Evolutionary conservation across 2,797 vertebrate species (phyloP).

Genomic region (Sus cebifrons): DNA sequence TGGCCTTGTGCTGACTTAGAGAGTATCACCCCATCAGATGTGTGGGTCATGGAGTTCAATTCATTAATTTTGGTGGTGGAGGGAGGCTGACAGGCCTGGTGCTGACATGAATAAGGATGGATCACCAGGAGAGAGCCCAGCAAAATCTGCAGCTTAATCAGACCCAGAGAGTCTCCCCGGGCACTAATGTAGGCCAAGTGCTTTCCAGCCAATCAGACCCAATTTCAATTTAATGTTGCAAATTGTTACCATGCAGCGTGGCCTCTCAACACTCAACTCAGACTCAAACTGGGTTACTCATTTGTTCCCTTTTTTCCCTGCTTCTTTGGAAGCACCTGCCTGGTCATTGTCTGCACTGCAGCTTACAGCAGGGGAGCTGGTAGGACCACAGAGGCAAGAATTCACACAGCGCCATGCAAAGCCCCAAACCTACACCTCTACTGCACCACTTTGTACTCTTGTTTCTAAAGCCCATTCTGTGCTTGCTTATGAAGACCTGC

Average conservation of each 20-base stretch:
- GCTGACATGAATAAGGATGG: constrained; percentile 86
- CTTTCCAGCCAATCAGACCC: constrained; percentile 70
- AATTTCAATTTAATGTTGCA: constrained; percentile 64
- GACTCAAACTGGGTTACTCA: constrained; percentile 17
- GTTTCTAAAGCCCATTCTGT: not conserved
- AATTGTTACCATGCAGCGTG: constrained; percentile 39
- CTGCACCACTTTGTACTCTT: not conserved
- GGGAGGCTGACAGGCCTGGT: constrained; percentile 70
- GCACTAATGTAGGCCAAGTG: constrained; percentile 81
- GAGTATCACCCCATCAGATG: constrained; percentile 2
- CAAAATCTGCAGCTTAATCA: constrained; percentile 84
- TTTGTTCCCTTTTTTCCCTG: constrained; percentile 57
- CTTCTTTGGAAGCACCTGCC: constrained; percentile 31
- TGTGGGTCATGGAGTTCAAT: constrained; percentile 77
- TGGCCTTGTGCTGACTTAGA: constrained; percentile 43
- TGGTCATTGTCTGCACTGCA: not conserved
- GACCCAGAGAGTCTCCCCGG: constrained; percentile 65
- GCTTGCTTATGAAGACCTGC: not conserved
- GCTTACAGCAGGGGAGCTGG: not conserved
- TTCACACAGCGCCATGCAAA: not conserved
- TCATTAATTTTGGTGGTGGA: constrained; percentile 82
- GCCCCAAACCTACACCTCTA: too few species aligned
- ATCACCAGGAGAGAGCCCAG: constrained; percentile 80
- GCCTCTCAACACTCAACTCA: constrained; percentile 29
- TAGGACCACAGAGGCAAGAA: not conserved